Evolutionary conservation across 1,140 invertebrate species (phyloP).

Genomic region (Drosophila guanche): DNA sequence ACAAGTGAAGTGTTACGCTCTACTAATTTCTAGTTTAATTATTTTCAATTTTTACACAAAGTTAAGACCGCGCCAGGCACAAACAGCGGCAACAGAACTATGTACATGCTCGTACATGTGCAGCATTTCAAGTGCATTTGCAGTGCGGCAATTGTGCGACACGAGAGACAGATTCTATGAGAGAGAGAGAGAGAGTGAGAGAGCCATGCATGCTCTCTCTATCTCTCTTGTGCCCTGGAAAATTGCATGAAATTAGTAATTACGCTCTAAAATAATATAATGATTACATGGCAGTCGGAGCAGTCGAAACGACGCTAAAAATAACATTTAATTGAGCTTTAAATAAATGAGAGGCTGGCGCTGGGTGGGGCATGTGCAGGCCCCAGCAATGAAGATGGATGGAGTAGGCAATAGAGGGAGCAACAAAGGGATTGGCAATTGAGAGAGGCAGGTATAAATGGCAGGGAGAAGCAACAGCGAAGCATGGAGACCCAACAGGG

Average conservation of each 20-base stretch:
- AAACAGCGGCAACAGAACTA: constrained; percentile 23
- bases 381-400: no score
- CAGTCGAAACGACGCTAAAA: constrained; percentile 28
- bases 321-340: constrained; percentile 50
- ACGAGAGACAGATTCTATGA: constrained; percentile 44
- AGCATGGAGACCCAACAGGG: no score
- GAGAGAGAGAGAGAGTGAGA: not conserved
- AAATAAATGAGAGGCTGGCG: constrained; percentile 3
- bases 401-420: no score
- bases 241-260: constrained; percentile 72
- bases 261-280: constrained; percentile 64
- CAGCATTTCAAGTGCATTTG: constrained; percentile 67
- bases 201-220: not conserved
- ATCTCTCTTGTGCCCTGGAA: constrained; percentile 9
- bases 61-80: constrained; percentile 59
- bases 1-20: constrained; percentile 61
- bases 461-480: no score
- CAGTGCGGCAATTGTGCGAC: constrained; percentile 51
- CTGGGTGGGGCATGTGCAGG: not conserved
- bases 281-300: constrained; percentile 35
- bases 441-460: no score
- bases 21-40: constrained; percentile 80
- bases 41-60: constrained; percentile 76
- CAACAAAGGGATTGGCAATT: no score
- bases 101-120: constrained; percentile 21